Evolutionary conservation across 1,140 invertebrate genomes (phyloP).

Genomic region (Eubasilissa regina): DNA sequence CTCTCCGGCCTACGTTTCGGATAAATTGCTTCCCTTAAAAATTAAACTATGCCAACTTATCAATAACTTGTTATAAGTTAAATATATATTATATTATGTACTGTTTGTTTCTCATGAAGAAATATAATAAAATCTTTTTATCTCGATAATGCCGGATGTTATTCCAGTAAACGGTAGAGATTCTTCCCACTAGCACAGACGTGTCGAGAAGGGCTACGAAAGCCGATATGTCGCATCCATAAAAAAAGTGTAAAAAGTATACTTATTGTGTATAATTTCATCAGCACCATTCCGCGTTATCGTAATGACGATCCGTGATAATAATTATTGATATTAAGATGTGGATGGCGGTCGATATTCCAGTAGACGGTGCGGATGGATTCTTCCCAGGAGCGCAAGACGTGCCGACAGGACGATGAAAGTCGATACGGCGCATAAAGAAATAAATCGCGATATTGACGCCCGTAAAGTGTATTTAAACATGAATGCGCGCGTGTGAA

Average conservation of each 20-base stretch:
- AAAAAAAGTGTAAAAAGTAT: background rate
- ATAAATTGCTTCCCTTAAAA: too few species aligned
- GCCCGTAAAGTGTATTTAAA: slow-evolving; percentile 1
- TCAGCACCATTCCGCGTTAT: too few species aligned
- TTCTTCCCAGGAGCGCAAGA: background rate
- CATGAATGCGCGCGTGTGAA: slow-evolving; percentile 10
- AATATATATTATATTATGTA: too few species aligned
- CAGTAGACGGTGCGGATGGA: too few species aligned
- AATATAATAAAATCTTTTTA: too few species aligned
- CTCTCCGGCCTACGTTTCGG: too few species aligned
- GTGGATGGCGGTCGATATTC: background rate
- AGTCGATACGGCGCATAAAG: background rate
- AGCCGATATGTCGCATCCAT: background rate
- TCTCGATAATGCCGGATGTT: too few species aligned
- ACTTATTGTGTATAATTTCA: background rate
- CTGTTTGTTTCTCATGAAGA: too few species aligned
- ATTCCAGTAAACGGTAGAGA: background rate
- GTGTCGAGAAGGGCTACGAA: background rate
- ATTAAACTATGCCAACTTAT: too few species aligned
- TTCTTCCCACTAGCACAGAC: background rate
- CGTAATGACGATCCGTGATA: too few species aligned
- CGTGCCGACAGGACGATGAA: background rate
- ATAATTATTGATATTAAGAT: background rate
- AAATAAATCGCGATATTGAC: slow-evolving; percentile 1
- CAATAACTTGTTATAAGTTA: too few species aligned